Evolutionary conservation across 2,888 invertebrate species (phyloP).

Genomic region (Beris chalybata): DNA sequence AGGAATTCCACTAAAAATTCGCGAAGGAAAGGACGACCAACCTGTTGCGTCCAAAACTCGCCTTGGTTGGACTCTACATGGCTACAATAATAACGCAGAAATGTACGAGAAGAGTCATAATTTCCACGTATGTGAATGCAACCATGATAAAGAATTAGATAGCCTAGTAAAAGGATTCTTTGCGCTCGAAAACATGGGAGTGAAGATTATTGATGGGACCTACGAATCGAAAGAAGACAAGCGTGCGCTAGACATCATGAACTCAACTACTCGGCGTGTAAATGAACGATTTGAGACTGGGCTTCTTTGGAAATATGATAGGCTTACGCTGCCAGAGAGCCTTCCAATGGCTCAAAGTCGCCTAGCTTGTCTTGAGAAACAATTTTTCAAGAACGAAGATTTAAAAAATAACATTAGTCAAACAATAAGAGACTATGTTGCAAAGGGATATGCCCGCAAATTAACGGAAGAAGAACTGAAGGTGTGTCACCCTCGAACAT

Average conservation of each 20-base stretch:
- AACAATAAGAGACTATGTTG: neutral
- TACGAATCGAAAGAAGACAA: no score
- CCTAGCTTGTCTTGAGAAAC: no score
- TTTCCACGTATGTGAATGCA: slow-evolving; percentile 4
- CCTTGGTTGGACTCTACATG: slow-evolving; percentile 37
- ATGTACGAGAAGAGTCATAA: neutral
- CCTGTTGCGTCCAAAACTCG: slow-evolving; percentile 35
- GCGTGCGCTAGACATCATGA: no score
- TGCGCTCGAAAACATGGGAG: no score
- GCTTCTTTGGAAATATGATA: no score
- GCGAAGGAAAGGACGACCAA: slow-evolving; percentile 33
- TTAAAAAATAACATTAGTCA: neutral
- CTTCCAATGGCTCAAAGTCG: no score
- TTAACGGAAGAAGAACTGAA: slow-evolving; percentile 23
- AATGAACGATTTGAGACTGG: no score
- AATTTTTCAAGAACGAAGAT: no score
- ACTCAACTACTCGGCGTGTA: no score
- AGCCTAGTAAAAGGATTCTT: neutral
- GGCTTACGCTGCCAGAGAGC: no score
- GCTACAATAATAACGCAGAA: neutral
- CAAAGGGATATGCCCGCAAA: slow-evolving; percentile 27
- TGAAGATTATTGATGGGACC: no score
- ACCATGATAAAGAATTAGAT: neutral
- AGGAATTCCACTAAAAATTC: slow-evolving; percentile 33
- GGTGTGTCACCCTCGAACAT: slow-evolving; percentile 32